Percentiles rank a stretch among this genome's conserved stretches.
Conservation (phyloP, 2,888 invertebrate genomes). For the Hermodice carunculata region DNA sequence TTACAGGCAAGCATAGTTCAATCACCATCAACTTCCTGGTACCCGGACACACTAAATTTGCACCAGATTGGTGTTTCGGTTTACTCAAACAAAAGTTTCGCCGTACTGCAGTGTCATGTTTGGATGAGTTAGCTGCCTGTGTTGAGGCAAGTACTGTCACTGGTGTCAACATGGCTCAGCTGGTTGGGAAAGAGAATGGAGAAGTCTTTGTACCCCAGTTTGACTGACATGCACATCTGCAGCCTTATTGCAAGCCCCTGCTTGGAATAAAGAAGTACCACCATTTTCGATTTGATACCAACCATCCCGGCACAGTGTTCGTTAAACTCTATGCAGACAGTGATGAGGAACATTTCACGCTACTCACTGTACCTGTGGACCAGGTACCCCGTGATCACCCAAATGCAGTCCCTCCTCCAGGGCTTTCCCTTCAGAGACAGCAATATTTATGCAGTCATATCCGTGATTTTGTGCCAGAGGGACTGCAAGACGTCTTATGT, state of each 20-base stretch:
- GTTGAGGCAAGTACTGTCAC: conserved; percentile 25
- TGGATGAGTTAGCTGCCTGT: conserved; percentile 18
- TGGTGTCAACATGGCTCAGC: conserved; percentile 29
- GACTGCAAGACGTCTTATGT: too few species aligned
- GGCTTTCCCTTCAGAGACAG: too few species aligned
- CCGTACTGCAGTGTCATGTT: conserved; percentile 6
- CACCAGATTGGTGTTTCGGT: conserved; percentile 39
- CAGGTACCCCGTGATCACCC: too few species aligned
- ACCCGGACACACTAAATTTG: conserved; percentile 35
- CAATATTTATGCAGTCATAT: too few species aligned
- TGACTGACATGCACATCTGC: conserved; percentile 27
- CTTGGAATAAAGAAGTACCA: conserved; percentile 24
- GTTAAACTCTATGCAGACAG: neutral
- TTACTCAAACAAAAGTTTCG: conserved; percentile 26
- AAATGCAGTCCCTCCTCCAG: neutral
- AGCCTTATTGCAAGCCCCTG: conserved; percentile 14
- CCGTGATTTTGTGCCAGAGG: too few species aligned
- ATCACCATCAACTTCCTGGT: conserved; percentile 20
- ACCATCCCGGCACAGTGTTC: too few species aligned
- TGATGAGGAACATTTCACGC: neutral
- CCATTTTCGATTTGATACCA: conserved; percentile 29
- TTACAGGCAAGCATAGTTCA: too few species aligned
- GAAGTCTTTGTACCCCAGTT: conserved; percentile 18
- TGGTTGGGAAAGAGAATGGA: conserved; percentile 23
- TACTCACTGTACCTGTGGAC: too few species aligned